phyloP scores from a whole-genome alignment of 2,888 invertebrate genomes.

The Invenusta paracnida region DNA sequence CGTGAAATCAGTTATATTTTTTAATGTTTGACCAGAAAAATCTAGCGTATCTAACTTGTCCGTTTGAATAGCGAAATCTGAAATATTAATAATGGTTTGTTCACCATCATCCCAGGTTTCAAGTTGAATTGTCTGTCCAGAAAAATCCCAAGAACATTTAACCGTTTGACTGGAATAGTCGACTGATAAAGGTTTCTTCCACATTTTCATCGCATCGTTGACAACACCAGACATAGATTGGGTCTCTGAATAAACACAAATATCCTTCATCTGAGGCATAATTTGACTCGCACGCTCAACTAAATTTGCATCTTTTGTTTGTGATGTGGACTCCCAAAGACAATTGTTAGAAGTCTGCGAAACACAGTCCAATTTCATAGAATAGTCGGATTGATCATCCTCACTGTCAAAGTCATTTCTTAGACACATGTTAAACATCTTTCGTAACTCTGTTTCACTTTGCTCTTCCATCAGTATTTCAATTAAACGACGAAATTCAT shows the following conservation, averaged over 20 bases:
- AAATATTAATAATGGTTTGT: not conserved
- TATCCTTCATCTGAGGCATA: not conserved
- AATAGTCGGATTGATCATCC: not conserved
- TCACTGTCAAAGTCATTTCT: not conserved
- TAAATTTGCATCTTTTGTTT: not conserved
- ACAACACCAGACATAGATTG: not conserved
- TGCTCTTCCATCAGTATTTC: not conserved
- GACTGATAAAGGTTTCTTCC: not conserved
- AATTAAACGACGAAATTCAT: not conserved
- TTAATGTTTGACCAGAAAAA: not conserved
- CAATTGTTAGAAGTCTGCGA: not conserved
- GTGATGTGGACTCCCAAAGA: not conserved
- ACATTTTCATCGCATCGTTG: not conserved
- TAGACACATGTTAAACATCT: not conserved
- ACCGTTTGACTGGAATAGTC: not conserved
- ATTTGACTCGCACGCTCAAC: not conserved
- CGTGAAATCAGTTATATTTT: not conserved
- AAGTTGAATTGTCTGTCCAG: not conserved
- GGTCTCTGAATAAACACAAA: not conserved
- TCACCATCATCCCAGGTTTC: not conserved
- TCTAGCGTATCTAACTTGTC: not conserved
- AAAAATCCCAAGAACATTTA: not conserved
- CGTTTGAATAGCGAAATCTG: not conserved
- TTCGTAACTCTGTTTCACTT: not conserved
- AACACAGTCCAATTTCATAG: not conserved